These are phyloP conservation scores for Lasioglossum oenotherae DNA, from an alignment of 2,888 invertebrate genomes.

Conservation along the genomic window DNA sequence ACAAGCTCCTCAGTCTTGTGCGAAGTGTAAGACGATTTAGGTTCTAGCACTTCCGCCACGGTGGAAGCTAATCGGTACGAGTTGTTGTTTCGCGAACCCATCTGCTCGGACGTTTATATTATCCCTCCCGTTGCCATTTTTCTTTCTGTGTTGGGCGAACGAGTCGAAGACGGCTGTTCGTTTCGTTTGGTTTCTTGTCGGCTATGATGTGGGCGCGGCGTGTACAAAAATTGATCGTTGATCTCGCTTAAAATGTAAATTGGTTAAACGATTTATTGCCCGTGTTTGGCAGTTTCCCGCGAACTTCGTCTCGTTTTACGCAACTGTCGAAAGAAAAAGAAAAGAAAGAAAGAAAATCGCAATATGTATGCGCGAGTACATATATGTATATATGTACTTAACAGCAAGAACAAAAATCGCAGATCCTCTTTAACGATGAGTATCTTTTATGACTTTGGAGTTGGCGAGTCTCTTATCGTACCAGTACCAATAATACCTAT, in stretches of 20 bases:
- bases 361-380: neutral
- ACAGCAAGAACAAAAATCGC: constrained; percentile 6
- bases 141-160: constrained; percentile 18
- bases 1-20: constrained; percentile 76
- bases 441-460: constrained; percentile 39
- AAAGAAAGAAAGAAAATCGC: neutral
- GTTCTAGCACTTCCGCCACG: constrained; percentile 46
- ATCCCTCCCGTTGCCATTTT: neutral
- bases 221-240: constrained; percentile 31
- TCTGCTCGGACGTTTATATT: constrained; percentile 1
- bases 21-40: constrained; percentile 59
- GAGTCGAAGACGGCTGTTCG: constrained; percentile 20
- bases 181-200: neutral
- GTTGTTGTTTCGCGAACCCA: constrained; percentile 22
- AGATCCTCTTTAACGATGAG: constrained; percentile 18
- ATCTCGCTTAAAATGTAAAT: constrained; percentile 17
- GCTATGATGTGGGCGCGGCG: neutral
- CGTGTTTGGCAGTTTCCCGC: constrained; percentile 44
- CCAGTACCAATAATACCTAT: constrained; percentile 44
- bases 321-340: neutral
- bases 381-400: neutral
- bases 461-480: constrained; percentile 38
- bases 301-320: neutral
- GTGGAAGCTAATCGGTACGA: constrained; percentile 45
- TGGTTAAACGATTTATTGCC: constrained; percentile 38